Evolutionary conservation across 1,140 invertebrate species (phyloP), one percentile per base, ranked within the genome.

Genomic region (Cotesia typhae): DNA sequence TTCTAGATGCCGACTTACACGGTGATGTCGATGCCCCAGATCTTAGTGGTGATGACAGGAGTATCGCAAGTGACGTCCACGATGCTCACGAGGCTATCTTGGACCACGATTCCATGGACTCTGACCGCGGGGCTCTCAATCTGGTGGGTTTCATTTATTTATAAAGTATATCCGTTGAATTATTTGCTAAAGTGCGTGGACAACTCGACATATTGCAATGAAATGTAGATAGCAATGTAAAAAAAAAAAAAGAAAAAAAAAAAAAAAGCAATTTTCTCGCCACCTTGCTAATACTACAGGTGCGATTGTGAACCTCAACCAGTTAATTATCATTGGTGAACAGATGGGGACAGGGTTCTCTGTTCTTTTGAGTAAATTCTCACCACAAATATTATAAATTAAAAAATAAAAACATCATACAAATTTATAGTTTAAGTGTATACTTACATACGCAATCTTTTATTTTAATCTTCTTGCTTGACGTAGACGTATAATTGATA

Each of bases 81-180:
- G 84, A 85, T 76, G 85, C 78, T 51, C 78, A 88, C 35, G 86
- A 86, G 9, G 79, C 76, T 4, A 82, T 84, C 20, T 82, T 88
- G 51, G 88, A 89, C 71, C 88, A 87, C 61, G 89, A 90, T 75
- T 90, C 88, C 70, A 85, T 89, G 79, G 88, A 89, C 67, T 89
- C 89, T 7, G 89, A 90, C 68, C 84, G 87, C 76, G 88, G 87
- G 74, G 88, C 89, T 9, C 86, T 90, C 20, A 90, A 90, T 74
- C 77, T 90, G 83, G 89, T 89, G 71, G 84, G 80, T 82, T 53
- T 35, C 37, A 12, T 20, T 10, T 47, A 59, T 59, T 59, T 53
- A 17, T 53, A 41, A 38, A 5, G 12, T 12, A 67, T n/a, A 41
- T 67, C n/a, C 35, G 6, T 67, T n/a, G 28, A 67, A 52, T 35